phyloP scores from a whole-genome alignment of 2,797 vertebrate species.

The Dendrocincla fuliginosa region DNA sequence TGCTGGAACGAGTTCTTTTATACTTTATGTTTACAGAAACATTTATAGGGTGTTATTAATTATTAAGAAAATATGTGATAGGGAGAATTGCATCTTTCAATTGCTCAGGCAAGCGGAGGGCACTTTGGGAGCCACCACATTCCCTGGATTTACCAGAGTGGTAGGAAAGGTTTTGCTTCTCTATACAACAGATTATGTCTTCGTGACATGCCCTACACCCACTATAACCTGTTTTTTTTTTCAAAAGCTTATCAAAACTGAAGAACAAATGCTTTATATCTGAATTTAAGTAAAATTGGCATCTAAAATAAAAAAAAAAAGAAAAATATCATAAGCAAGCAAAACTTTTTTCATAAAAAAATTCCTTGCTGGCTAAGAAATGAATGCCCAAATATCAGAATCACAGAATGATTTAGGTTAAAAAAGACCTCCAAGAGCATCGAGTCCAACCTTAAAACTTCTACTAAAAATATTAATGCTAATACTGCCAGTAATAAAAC shows the following conservation, averaged over 20 bases:
- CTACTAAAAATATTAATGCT: not conserved
- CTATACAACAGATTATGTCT: not conserved
- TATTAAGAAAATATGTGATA: not conserved
- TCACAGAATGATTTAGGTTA: not conserved
- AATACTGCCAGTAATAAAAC: not conserved
- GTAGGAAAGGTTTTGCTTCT: not conserved
- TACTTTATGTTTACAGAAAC: slow-evolving; percentile 30
- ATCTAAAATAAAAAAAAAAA: no score
- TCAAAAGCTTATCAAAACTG: not conserved
- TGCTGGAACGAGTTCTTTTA: slow-evolving; percentile 27
- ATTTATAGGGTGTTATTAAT: not conserved
- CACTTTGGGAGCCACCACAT: not conserved
- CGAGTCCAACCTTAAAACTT: not conserved
- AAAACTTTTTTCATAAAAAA: not conserved
- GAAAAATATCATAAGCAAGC: not conserved
- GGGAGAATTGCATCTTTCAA: not conserved
- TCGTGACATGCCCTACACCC: not conserved
- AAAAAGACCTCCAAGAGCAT: not conserved
- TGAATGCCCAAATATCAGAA: not conserved
- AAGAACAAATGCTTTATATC: not conserved
- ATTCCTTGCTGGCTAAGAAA: not conserved
- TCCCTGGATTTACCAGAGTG: not conserved
- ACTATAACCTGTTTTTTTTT: not conserved
- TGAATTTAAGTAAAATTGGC: not conserved
- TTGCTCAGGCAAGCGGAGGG: not conserved